A percentile compares a stretch with the other conserved stretches of the same genome.
Conservation (phyloP, 1,140 invertebrate genomes). For the Pseudobourletiella spinata region DNA sequence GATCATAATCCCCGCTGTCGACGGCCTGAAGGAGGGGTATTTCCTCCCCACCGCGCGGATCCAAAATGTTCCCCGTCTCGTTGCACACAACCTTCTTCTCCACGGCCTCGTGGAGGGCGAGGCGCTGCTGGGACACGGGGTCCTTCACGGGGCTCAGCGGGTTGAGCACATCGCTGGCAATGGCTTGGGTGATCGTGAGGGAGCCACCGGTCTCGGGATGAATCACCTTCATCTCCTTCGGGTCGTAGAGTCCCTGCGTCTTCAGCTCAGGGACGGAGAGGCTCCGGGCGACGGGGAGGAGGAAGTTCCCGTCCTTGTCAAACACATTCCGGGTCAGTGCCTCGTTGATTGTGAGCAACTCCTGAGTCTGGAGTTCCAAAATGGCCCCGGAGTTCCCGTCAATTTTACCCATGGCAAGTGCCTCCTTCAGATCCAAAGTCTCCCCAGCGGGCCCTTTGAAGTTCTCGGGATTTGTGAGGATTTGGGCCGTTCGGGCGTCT, state of each 20-base stretch:
- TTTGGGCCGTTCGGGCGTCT: slow-evolving; percentile 59
- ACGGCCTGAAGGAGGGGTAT: slow-evolving; percentile 61
- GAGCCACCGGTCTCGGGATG: slow-evolving; percentile 77
- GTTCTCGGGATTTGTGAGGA: slow-evolving; percentile 52
- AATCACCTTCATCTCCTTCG: slow-evolving; percentile 66
- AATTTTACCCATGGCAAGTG: slow-evolving; percentile 62
- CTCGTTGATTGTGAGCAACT: slow-evolving; percentile 66
- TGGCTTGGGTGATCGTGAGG: slow-evolving; percentile 67
- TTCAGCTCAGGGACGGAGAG: slow-evolving; percentile 71
- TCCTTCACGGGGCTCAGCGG: slow-evolving; percentile 56
- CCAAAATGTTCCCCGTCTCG: slow-evolving; percentile 59
- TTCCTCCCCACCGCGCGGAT: slow-evolving; percentile 46
- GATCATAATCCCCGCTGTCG: slow-evolving; percentile 39
- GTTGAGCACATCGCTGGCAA: slow-evolving; percentile 77
- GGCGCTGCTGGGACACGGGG: slow-evolving; percentile 49
- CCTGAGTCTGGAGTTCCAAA: slow-evolving; percentile 69
- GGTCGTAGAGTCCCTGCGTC: slow-evolving; percentile 71
- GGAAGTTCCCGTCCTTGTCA: slow-evolving; percentile 63
- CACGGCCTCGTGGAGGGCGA: slow-evolving; percentile 72
- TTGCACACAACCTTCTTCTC: slow-evolving; percentile 63
- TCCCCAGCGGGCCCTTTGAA: slow-evolving; percentile 50
- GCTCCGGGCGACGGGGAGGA: slow-evolving; percentile 70
- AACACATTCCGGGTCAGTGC: slow-evolving; percentile 75
- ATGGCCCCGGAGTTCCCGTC: slow-evolving; percentile 67
- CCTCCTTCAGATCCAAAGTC: slow-evolving; percentile 60